Conservation (phyloP, 2,888 invertebrate genomes). For the Tipula helvola region DNA sequence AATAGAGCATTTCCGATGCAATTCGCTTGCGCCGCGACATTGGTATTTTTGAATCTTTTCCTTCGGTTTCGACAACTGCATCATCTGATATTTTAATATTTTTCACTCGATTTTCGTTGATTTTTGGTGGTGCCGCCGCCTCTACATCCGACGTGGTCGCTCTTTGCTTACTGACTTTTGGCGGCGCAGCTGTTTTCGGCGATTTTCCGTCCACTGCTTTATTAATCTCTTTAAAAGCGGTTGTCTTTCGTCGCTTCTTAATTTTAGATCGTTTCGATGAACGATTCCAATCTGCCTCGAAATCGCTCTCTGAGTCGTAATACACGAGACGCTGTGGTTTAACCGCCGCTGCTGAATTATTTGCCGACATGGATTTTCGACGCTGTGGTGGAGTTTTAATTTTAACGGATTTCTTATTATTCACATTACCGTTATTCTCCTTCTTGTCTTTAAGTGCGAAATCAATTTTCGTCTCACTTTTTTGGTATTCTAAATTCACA, state of each 20-base stretch:
- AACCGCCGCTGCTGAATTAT: background rate
- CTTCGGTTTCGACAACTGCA: background rate
- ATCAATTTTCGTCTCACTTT: background rate
- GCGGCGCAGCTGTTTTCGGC: background rate
- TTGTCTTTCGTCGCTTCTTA: slow-evolving; percentile 22
- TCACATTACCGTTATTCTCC: background rate
- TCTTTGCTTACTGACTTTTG: slow-evolving; percentile 11
- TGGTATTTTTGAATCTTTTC: slow-evolving; percentile 19
- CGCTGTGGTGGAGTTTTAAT: slow-evolving; percentile 16
- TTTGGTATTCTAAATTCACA: background rate
- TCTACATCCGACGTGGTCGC: slow-evolving; percentile 8
- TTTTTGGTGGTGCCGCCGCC: background rate
- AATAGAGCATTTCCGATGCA: slow-evolving; percentile 42
- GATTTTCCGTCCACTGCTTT: slow-evolving; percentile 9
- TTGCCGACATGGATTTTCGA: slow-evolving; percentile 14
- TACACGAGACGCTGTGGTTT: background rate
- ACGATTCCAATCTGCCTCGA: slow-evolving; percentile 19
- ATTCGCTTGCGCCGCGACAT: slow-evolving; percentile 30
- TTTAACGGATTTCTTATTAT: slow-evolving; percentile 11
- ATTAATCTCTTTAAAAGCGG: slow-evolving; percentile 16
- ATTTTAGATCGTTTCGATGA: slow-evolving; percentile 17
- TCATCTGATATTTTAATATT: background rate
- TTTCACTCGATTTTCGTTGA: background rate
- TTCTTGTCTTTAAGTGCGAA: background rate
- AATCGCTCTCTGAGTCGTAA: slow-evolving; percentile 22